A percentile compares a stretch with the other conserved stretches of the same genome.
Evolutionary conservation across 2,113 vertebrate genomes (phyloP).

Genomic region (Oncorhynchus nerka): DNA sequence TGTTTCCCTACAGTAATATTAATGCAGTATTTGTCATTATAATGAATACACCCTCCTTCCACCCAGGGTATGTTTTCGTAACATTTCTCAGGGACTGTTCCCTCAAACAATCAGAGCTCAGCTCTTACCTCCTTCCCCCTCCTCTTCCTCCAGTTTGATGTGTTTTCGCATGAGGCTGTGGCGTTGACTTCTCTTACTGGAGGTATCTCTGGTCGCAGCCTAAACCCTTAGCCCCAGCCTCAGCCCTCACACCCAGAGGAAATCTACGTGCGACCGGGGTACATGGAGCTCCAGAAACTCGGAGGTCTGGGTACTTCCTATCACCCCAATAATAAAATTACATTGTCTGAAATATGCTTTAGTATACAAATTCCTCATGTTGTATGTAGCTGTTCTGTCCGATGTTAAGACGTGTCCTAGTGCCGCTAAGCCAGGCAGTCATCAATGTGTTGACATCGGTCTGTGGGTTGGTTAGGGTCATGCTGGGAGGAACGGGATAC

Average conservation of each 20-base stretch:
- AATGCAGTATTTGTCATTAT: neutral
- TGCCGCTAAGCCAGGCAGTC: conserved; percentile 34
- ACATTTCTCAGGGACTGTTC: conserved; percentile 43
- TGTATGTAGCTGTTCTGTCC: conserved; percentile 30
- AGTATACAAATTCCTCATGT: conserved; percentile 41
- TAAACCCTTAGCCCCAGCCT: conserved; percentile 26
- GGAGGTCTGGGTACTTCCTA: conserved; percentile 2
- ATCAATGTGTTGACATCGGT: conserved; percentile 64
- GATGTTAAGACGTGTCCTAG: conserved; percentile 20
- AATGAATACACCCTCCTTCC: neutral
- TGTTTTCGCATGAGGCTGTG: conserved; percentile 27
- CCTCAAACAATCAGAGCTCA: conserved; percentile 16
- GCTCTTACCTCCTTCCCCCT: conserved; percentile 14
- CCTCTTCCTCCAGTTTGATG: neutral
- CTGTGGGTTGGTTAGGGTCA: conserved; percentile 63
- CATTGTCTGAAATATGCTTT: conserved; percentile 20
- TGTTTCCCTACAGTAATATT: neutral
- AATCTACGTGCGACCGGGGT: conserved; percentile 54
- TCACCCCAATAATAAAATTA: neutral
- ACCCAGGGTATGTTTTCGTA: conserved; percentile 25
- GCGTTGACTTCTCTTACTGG: conserved; percentile 46
- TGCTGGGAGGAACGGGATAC: conserved; percentile 44
- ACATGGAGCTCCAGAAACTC: neutral
- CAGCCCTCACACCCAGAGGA: conserved; percentile 48
- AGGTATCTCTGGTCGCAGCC: conserved; percentile 27